phyloP scores from a whole-genome alignment of 2,797 vertebrate genomes.

The Sciurus vulgaris region DNA sequence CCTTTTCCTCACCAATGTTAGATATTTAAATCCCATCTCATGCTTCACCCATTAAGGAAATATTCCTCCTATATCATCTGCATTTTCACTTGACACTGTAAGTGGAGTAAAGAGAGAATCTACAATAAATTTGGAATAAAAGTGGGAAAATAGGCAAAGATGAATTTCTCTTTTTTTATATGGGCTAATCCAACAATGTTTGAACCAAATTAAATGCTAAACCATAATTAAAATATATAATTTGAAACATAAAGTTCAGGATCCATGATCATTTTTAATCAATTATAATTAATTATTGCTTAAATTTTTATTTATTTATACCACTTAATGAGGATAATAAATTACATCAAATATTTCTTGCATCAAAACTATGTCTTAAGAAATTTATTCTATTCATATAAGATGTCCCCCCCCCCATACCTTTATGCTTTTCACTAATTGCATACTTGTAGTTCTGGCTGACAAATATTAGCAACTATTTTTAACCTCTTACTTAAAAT shows the following conservation, averaged over 20 bases:
- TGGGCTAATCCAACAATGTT: not conserved
- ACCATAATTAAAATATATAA: not conserved
- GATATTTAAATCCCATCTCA: not conserved
- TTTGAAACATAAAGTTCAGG: not conserved
- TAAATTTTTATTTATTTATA: not conserved
- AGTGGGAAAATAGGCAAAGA: not conserved
- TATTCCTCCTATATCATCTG: not conserved
- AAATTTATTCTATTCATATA: not conserved
- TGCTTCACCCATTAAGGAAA: not conserved
- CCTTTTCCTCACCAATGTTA: not conserved
- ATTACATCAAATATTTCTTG: not conserved
- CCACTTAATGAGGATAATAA: not conserved
- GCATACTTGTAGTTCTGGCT: not conserved
- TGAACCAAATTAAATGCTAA: not conserved
- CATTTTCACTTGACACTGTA: not conserved
- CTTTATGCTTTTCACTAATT: not conserved
- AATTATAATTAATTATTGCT: constrained; percentile 1
- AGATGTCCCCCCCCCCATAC: not conserved
- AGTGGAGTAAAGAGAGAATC: not conserved
- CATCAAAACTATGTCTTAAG: constrained; percentile 33
- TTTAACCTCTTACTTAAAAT: constrained; percentile 16
- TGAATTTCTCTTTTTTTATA: not conserved
- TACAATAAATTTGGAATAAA: not conserved
- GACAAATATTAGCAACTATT: not conserved
- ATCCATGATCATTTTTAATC: not conserved